A percentile compares a stretch with the other conserved stretches of the same genome.
Evolutionary conservation across 2,113 vertebrate species (phyloP).

Genomic region (Canis aureus): DNA sequence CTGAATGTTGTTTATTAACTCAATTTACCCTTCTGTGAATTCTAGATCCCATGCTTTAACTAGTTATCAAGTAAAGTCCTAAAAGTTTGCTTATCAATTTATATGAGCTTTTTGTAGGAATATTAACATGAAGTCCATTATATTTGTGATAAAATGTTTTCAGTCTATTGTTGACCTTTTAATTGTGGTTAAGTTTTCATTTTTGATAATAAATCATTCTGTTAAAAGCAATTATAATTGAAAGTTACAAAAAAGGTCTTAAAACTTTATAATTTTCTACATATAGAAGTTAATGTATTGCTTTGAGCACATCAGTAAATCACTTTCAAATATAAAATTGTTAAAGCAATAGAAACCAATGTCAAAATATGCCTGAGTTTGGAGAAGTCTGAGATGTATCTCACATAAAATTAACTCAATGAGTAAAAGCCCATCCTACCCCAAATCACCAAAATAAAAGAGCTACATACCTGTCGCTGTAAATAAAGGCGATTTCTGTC

Average conservation of each 20-base stretch:
- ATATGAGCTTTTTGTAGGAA: not conserved
- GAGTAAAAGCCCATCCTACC: not conserved
- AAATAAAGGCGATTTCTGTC: constrained; percentile 81
- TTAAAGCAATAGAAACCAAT: constrained; percentile 26
- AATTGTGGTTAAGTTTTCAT: constrained; percentile 30
- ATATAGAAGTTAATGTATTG: constrained; percentile 6
- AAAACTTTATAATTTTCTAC: constrained; percentile 58
- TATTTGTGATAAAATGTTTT: constrained; percentile 16
- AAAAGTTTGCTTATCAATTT: constrained; percentile 35
- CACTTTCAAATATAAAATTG: constrained; percentile 30
- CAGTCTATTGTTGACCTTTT: constrained; percentile 8
- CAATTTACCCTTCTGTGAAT: constrained; percentile 42
- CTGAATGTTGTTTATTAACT: not conserved
- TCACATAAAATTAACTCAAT: constrained; percentile 22
- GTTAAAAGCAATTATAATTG: constrained; percentile 23
- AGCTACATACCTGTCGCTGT: constrained; percentile 88
- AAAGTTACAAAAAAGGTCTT: constrained; percentile 51
- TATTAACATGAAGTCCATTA: not conserved
- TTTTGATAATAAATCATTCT: constrained; percentile 58
- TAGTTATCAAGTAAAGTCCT: constrained; percentile 26
- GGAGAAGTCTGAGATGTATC: constrained; percentile 21
- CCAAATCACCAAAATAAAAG: not conserved
- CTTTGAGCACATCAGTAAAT: constrained; percentile 46
- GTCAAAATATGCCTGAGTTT: not conserved
- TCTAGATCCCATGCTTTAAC: not conserved